These are phyloP conservation scores for Cosmia pyralina DNA, from an alignment of 2,888 invertebrate genomes.

Conservation along the genomic window DNA sequence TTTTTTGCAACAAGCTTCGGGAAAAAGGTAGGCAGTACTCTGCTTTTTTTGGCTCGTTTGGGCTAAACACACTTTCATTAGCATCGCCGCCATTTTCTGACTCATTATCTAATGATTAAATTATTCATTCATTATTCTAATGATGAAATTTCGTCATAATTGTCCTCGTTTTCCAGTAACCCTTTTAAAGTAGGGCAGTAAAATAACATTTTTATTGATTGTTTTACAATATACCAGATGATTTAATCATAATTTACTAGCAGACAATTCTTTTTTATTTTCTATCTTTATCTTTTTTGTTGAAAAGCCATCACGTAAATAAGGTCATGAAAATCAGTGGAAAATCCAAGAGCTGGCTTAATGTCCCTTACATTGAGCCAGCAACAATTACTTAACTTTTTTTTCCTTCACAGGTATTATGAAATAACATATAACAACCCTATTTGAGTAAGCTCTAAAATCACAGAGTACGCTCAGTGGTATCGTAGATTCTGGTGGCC, in stretches of 20 bases:
- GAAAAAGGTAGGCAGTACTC: too few species aligned
- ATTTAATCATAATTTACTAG: too few species aligned
- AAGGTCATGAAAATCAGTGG: not conserved
- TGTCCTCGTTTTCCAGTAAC: not conserved
- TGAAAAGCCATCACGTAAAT: not conserved
- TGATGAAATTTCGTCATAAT: too few species aligned
- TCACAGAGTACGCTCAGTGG: constrained; percentile 37
- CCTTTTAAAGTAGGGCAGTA: too few species aligned
- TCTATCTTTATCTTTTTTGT: too few species aligned
- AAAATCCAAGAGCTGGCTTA: not conserved
- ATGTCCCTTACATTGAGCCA: not conserved
- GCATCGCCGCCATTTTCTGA: too few species aligned
- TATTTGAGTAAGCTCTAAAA: constrained; percentile 13
- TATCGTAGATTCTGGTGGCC: constrained; percentile 66
- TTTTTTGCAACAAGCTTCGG: too few species aligned
- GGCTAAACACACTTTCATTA: too few species aligned
- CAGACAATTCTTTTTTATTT: not conserved
- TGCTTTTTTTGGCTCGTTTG: too few species aligned
- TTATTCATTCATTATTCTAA: too few species aligned
- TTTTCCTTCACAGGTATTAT: not conserved
- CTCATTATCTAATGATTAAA: too few species aligned
- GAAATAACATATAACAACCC: not conserved
- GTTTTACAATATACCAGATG: not conserved
- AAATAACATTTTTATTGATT: not conserved
- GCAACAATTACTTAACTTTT: too few species aligned